Evolutionary conservation across 2,888 invertebrate species (phyloP), one percentile per base, ranked within the genome.

Genomic region (Icerya purchasi): DNA sequence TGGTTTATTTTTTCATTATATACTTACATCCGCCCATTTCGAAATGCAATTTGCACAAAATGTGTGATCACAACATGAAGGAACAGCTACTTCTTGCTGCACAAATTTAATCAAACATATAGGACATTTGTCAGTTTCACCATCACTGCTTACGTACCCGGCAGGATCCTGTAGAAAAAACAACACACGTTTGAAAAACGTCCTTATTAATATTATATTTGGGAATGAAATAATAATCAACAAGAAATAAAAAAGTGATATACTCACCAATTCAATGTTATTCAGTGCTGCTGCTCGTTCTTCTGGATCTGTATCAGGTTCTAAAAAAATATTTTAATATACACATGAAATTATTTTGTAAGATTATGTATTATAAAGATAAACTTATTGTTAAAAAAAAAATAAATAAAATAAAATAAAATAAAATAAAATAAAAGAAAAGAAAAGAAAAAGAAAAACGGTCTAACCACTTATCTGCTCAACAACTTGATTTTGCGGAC

Each of bases 11-110:
- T n/a, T n/a, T n/a, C n/a, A n/a, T n/a, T n/a, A n/a, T n/a, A 36
- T 36, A 64, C 66, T 62, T 69, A 77, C 77, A 70, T 83, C 87
- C n/a, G 91, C 83, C 94, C 94, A 94, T 70, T 92, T 90, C 57
- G 83, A 78, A 63, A 94, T 83, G 71, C 94, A 94, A 65, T 85
- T 83, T 50, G 86, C 76, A 71, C 94, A 94, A 72, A 92, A 94
- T 61, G 78, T 77, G 70, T 94, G 94, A 65, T 89, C 87, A 73
- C 93, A 94, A 22, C 79, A 78, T 68, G 86, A 83, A 0, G 93
- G 94, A 23, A 80, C 83, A 3, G 88, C 93, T 58, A 92, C 77
- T 72, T 87, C 82, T 72, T 91, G 89, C 36, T 77, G 76, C 56
- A 74, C 75, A 68, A 91, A 85, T 56, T 83, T 77, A 64, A 84